These are phyloP conservation scores for Sebastes nivosus DNA, from an alignment of 2,797 vertebrate genomes.

Conservation along the genomic window DNA sequence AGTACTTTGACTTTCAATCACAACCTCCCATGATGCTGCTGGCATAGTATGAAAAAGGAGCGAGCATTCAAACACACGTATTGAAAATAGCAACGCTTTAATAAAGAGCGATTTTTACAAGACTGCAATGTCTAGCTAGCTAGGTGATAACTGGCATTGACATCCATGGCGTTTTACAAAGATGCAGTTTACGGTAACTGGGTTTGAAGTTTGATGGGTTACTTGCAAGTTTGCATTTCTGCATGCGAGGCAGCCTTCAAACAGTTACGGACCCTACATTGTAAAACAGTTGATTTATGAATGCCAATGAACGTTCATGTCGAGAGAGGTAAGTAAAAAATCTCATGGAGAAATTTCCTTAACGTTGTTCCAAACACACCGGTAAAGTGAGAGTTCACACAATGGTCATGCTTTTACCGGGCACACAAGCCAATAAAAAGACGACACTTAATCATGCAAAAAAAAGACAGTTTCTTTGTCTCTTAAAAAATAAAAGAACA, in stretches of 20 bases:
- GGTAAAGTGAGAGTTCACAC: conserved; percentile 81
- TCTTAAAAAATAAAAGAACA: conserved; percentile 56
- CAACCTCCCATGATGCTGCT: conserved; percentile 74
- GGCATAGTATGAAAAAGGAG: conserved; percentile 78
- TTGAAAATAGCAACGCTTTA: conserved; percentile 84
- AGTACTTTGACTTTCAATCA: conserved; percentile 77
- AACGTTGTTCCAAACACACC: conserved; percentile 78
- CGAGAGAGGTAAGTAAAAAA: conserved; percentile 80
- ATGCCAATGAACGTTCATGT: conserved; percentile 79
- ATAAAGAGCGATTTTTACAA: conserved; percentile 83
- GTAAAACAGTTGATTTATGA: conserved; percentile 81
- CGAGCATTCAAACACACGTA: conserved; percentile 78
- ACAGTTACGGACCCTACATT: conserved; percentile 70
- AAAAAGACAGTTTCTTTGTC: conserved; percentile 72
- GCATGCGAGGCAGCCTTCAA: conserved; percentile 79
- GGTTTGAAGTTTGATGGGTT: conserved; percentile 78
- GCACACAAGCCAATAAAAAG: conserved; percentile 84
- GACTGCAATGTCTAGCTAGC: conserved; percentile 82
- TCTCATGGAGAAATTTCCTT: conserved; percentile 78
- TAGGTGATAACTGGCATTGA: conserved; percentile 77
- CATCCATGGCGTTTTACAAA: conserved; percentile 80
- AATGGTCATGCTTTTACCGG: conserved; percentile 84
- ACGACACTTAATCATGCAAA: conserved; percentile 85
- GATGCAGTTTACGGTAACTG: conserved; percentile 71
- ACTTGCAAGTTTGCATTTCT: conserved; percentile 76